A percentile compares a stretch with the other conserved stretches of the same genome.
These are phyloP conservation scores for Scarus forsteni DNA, from an alignment of 2,797 vertebrate species.

Conservation along the genomic window DNA sequence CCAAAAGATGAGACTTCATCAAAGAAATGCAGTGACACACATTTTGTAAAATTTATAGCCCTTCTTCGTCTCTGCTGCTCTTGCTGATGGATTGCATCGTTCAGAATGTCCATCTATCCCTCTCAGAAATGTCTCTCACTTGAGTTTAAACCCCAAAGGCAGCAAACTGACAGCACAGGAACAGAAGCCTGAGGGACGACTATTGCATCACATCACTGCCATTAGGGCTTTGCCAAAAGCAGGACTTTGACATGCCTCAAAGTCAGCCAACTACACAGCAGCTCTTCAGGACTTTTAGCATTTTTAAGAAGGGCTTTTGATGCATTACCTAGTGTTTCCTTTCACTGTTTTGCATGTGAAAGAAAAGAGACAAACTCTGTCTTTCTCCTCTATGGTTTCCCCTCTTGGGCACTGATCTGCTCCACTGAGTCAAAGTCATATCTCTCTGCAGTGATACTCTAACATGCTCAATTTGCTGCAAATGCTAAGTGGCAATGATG, in stretches of 20 bases:
- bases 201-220: not conserved
- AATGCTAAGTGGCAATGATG: not conserved
- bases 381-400: not conserved
- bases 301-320: no score
- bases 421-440: not conserved
- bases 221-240: not conserved
- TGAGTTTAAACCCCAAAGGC: not conserved
- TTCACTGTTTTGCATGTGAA: no score
- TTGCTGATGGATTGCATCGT: not conserved
- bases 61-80: no score
- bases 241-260: not conserved
- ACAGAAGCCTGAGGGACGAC: not conserved
- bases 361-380: not conserved
- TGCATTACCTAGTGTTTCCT: no score
- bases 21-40: not conserved
- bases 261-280: not conserved
- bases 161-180: not conserved
- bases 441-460: not conserved
- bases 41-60: not conserved
- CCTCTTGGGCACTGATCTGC: not conserved
- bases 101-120: not conserved
- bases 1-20: not conserved
- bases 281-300: no score
- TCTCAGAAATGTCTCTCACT: no score
- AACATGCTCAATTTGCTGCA: not conserved